A percentile compares a stretch with the other conserved stretches of the same genome.
Conservation (phyloP, 2,797 vertebrate species). For the Myiothlypis coronata region DNA sequence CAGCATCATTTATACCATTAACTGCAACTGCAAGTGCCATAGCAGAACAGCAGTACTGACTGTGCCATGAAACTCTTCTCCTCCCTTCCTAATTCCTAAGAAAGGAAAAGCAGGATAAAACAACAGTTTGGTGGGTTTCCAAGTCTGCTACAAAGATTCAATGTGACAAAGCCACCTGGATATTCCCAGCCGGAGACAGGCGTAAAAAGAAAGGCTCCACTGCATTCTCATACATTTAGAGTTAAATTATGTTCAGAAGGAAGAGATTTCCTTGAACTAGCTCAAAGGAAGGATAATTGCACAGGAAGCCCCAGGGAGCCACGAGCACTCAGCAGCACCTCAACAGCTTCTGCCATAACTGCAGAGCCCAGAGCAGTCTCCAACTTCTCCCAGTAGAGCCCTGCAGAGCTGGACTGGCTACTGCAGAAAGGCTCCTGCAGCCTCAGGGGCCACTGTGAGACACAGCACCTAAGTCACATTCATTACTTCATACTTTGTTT, state of each 20-base stretch:
- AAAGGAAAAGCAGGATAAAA: not conserved
- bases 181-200: not conserved
- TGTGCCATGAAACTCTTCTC: not conserved
- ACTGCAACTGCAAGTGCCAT: rapidly evolving
- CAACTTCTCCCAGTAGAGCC: not conserved
- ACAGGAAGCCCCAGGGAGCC: not conserved
- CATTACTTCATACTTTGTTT: not conserved
- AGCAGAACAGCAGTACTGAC: not conserved
- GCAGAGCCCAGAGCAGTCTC: not conserved
- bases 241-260: not conserved
- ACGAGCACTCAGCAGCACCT: not conserved
- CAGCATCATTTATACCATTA: not conserved
- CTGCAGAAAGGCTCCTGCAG: not conserved
- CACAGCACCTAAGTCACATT: not conserved
- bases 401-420: not conserved
- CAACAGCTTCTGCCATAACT: not conserved
- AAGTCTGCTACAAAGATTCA: rapidly evolving
- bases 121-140: not conserved
- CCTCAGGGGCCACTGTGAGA: not conserved
- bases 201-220: not conserved
- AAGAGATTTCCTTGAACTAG: not conserved
- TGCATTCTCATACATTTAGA: not conserved
- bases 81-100: not conserved
- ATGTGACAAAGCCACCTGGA: not conserved
- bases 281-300: not conserved